Base-by-base conservation (phyloP, 2,113 vertebrate genomes). In the Rhynchomys soricoides region DNA sequence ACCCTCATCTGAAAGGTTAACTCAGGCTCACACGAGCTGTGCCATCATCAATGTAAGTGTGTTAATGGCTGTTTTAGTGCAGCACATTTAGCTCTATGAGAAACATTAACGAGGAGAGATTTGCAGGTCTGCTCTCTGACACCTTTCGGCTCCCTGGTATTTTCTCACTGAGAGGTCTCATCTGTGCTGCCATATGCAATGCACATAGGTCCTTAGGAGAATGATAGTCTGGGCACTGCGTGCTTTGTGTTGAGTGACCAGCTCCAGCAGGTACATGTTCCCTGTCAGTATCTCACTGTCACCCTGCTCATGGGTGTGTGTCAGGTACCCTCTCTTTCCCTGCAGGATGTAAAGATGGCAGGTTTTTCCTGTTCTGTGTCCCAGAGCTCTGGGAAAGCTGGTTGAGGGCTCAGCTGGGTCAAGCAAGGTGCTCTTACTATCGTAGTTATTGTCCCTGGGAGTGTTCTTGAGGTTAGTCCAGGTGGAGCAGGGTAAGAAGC, bases 101-200 rank as follows among this genome's bases (percentile, higher is more conserved):
- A 97, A 98, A 95, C 92, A 75, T 94, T 97, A 97, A 98, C 95
- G 96, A 98, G 96, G 97, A 98, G 97, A 97, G 97, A 97, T 97
- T 86, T 98, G 89, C 92, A 52, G 96, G 97, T 90, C 91, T 95
- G 7, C 82, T 96, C 96, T 90, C 97, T 98, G 98, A 98, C 97
- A 97, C 96, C 81, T 95, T 82, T 97, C 57, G 0, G 97, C 52
- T 96, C 98, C 97, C 93, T 66, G 64, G 95, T 94, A 83, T 97
- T 97, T 95, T 96, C 97, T 97, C 78, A 13, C 5, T 89, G 97
- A 97, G 97, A 97, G 96, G 97, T 97, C 95, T 91, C 95, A 90
- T 90, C 98, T 96, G 97, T 29, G 96, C 71, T 85, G 95, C 45
- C 97, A 83, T 95, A 96, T 97, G 98, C 55, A 48, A 93, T 57